These are phyloP conservation scores for Trichomalopsis sarcophagae DNA, from an alignment of 1,140 invertebrate species.

Conservation along the genomic window DNA sequence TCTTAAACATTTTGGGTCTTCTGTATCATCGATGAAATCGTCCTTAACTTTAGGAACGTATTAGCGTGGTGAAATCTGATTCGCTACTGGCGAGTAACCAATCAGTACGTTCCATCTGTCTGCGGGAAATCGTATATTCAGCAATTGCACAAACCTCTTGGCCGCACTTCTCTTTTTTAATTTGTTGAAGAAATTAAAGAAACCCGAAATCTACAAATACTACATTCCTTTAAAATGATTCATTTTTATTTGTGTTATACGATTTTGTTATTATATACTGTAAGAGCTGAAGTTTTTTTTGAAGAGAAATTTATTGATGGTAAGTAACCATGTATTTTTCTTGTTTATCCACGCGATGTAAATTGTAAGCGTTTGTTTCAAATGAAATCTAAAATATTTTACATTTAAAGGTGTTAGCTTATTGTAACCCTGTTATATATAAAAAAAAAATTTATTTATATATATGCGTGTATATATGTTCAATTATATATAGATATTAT, in stretches of 20 bases:
- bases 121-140: conserved; percentile 67
- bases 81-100: conserved; percentile 71
- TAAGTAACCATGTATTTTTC: not conserved
- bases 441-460: no score
- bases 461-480: no score
- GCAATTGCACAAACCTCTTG: conserved; percentile 54
- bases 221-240: conserved; percentile 73
- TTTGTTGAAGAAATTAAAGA: conserved; percentile 63
- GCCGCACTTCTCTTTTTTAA: conserved; percentile 59
- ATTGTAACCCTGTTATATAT: no score
- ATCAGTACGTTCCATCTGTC: conserved; percentile 78
- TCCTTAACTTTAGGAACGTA: not conserved
- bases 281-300: conserved; percentile 32
- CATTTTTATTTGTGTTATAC: conserved; percentile 61
- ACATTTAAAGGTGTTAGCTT: not conserved
- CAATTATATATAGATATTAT: no score
- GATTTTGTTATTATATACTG: not conserved
- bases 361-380: not conserved
- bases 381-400: not conserved
- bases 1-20: no score
- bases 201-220: not conserved
- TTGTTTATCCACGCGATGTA: not conserved
- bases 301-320: conserved; percentile 46
- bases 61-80: conserved; percentile 75
- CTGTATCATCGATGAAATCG: not conserved